A percentile compares a stretch with the other conserved stretches of the same genome.
Conservation (phyloP, 2,888 invertebrate genomes). For the Watsonalla binaria region DNA sequence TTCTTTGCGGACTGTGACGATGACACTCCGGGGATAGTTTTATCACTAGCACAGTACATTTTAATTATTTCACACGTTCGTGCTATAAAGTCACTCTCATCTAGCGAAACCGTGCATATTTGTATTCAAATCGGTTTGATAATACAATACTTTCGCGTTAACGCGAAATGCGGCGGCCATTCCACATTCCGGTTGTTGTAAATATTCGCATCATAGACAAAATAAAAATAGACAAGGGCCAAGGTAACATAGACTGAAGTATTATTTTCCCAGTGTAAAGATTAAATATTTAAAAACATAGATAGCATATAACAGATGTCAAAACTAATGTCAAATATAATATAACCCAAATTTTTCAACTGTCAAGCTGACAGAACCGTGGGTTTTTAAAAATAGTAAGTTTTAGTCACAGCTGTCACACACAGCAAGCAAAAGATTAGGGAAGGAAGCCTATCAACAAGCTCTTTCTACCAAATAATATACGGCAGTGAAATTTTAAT, state of each 20-base stretch:
- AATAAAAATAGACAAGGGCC: neutral
- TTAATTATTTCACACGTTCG: conserved; percentile 49
- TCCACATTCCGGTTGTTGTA: conserved; percentile 74
- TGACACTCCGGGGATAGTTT: conserved; percentile 86
- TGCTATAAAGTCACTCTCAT: conserved; percentile 75
- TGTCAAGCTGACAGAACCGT: conserved; percentile 1
- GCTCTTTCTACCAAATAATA: too few relatives aligned
- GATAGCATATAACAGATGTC: too few relatives aligned
- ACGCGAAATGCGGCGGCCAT: conserved; percentile 74
- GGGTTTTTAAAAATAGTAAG: too few relatives aligned
- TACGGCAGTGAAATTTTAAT: neutral
- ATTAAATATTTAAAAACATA: too few relatives aligned
- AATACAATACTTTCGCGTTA: conserved; percentile 56
- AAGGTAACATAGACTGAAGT: too few relatives aligned
- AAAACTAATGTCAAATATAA: too few relatives aligned
- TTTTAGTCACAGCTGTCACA: too few relatives aligned
- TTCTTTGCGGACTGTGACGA: conserved; percentile 84
- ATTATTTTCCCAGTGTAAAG: too few relatives aligned
- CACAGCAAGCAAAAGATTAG: too few relatives aligned
- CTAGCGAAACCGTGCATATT: conserved; percentile 75
- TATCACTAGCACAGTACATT: conserved; percentile 88
- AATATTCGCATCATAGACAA: conserved; percentile 63
- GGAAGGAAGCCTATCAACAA: too few relatives aligned
- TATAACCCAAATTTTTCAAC: neutral
- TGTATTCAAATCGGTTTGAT: conserved; percentile 50